Conservation (phyloP, 2,113 vertebrate genomes). For the Muscicapa adusta region DNA sequence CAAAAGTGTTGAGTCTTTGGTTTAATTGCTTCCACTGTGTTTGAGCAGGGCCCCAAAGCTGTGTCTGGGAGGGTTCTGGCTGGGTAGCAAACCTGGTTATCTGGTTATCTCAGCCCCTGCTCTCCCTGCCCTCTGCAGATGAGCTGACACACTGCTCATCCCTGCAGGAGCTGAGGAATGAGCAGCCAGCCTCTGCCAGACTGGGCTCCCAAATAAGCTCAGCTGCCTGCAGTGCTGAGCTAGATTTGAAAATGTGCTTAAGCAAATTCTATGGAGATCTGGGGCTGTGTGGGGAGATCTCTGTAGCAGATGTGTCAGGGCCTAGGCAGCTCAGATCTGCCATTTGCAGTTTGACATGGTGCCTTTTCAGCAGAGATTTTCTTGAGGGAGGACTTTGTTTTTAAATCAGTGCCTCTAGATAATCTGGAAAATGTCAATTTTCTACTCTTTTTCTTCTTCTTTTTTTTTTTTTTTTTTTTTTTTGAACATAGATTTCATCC, state of each 20-base stretch:
- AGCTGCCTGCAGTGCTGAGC: background rate
- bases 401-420: background rate
- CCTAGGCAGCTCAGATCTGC: background rate
- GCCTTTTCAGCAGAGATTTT: background rate
- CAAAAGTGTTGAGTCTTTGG: background rate
- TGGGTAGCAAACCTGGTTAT: background rate
- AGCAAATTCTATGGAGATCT: background rate
- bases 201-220: background rate
- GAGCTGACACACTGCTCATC: background rate
- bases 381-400: background rate
- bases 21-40: background rate
- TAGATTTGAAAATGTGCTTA: background rate
- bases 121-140: background rate
- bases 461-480: background rate
- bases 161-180: background rate
- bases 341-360: background rate
- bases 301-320: background rate
- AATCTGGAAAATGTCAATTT: background rate
- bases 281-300: background rate
- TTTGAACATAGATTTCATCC: background rate
- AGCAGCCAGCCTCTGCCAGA: background rate
- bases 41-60: background rate
- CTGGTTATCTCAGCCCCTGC: background rate
- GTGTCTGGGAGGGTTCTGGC: background rate
- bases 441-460: background rate